Evolutionary conservation across 2,113 vertebrate genomes (phyloP).

Genomic region (Chitala chitala): DNA sequence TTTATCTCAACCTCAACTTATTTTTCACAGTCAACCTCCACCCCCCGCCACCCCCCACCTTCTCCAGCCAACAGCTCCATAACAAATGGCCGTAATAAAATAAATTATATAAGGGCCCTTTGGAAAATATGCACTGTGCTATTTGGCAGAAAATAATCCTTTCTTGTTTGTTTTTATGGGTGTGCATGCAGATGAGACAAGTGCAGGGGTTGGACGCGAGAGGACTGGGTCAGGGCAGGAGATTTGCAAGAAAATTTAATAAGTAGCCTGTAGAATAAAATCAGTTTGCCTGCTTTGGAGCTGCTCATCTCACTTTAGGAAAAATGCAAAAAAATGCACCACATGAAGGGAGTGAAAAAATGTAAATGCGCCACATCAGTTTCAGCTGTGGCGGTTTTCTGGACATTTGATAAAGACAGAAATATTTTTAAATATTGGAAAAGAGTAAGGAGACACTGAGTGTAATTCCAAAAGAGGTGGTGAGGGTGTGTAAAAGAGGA

Average conservation of each 20-base stretch:
- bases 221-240: neutral
- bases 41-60: neutral
- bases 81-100: slow-evolving; percentile 18
- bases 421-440: slow-evolving; percentile 7
- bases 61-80: neutral
- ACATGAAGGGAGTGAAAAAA: neutral
- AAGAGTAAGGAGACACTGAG: neutral
- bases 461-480: slow-evolving; percentile 3
- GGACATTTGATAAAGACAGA: neutral
- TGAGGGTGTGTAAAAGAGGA: neutral
- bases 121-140: neutral
- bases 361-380: neutral
- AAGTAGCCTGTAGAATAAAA: slow-evolving; percentile 57
- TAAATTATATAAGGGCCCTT: slow-evolving; percentile 10
- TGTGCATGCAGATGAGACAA: neutral
- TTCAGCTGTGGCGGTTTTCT: neutral
- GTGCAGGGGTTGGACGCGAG: neutral
- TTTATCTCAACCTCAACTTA: slow-evolving; percentile 7
- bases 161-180: slow-evolving; percentile 15
- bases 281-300: slow-evolving; percentile 36
- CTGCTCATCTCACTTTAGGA: slow-evolving; percentile 48
- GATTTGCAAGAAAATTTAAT: slow-evolving; percentile 67
- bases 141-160: slow-evolving; percentile 4
- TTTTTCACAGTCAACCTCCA: slow-evolving; percentile 1
- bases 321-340: slow-evolving; percentile 1